Evolutionary conservation across 2,888 invertebrate species (phyloP).

Genomic region (Caenorhabditis panamensis): DNA sequence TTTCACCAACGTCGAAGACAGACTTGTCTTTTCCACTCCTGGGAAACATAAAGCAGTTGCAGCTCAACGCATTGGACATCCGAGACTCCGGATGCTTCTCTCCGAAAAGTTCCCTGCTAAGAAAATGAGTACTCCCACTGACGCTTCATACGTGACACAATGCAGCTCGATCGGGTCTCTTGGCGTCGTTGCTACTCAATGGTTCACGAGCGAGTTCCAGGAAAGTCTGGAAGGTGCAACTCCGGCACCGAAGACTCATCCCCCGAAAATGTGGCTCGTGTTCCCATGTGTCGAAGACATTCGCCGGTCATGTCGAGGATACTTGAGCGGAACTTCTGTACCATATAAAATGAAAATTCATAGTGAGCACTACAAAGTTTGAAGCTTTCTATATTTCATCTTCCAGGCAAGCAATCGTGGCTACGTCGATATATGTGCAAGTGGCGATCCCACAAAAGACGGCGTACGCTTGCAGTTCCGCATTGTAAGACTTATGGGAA

Average conservation of each 20-base stretch:
- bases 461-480: constrained; percentile 91
- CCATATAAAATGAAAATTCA: constrained; percentile 88
- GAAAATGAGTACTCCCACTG: background rate
- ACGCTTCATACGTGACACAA: constrained; percentile 62
- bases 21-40: constrained; percentile 73
- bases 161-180: constrained; percentile 83
- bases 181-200: constrained; percentile 85
- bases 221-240: constrained; percentile 82
- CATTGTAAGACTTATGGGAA: constrained; percentile 86
- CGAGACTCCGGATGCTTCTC: constrained; percentile 24
- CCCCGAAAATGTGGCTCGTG: constrained; percentile 81
- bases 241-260: constrained; percentile 8
- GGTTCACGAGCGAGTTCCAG: constrained; percentile 89
- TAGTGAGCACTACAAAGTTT: no score
- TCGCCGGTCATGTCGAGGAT: constrained; percentile 89
- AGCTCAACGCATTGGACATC: constrained; percentile 43
- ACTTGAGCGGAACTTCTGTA: constrained; percentile 90
- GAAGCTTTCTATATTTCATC: background rate
- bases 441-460: constrained; percentile 88
- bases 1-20: constrained; percentile 64
- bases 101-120: background rate
- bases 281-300: constrained; percentile 92
- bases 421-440: constrained; percentile 57
- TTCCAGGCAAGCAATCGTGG: constrained; percentile 38
- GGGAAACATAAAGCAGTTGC: constrained; percentile 67